Conservation (phyloP, 2,888 invertebrate species). For the Polyommatus icarus region DNA sequence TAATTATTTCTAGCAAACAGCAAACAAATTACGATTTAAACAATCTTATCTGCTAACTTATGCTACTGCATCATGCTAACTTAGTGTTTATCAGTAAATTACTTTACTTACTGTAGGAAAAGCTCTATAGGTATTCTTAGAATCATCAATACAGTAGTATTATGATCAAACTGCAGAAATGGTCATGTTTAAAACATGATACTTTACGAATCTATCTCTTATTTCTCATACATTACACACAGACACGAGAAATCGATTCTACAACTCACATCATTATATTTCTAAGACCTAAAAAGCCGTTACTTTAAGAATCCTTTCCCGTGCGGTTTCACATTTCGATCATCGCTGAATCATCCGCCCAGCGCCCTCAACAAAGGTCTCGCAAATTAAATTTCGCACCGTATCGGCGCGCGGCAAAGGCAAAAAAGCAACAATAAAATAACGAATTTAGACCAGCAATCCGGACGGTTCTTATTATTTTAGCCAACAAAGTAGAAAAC, state of each 20-base stretch:
- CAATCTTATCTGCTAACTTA: no score
- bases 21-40: no score
- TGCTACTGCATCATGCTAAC: no score
- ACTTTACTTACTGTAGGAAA: no score
- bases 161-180: no score
- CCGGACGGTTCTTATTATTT: conserved; percentile 74
- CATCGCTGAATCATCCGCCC: conserved; percentile 54
- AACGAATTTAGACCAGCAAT: conserved; percentile 74
- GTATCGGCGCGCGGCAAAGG: conserved; percentile 60
- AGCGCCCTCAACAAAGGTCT: conserved; percentile 55
- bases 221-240: background rate
- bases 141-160: no score
- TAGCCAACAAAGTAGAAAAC: conserved; percentile 81
- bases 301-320: conserved; percentile 21
- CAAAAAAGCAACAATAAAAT: conserved; percentile 70
- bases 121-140: no score
- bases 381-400: conserved; percentile 64
- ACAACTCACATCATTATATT: background rate
- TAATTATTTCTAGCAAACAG: background rate
- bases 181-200: no score
- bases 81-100: no score
- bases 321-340: conserved; percentile 41
- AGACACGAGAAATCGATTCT: background rate
- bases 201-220: no score
- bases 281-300: conserved; percentile 13